Conservation (phyloP, 1,140 invertebrate genomes). For the Amyelois transitella region DNA sequence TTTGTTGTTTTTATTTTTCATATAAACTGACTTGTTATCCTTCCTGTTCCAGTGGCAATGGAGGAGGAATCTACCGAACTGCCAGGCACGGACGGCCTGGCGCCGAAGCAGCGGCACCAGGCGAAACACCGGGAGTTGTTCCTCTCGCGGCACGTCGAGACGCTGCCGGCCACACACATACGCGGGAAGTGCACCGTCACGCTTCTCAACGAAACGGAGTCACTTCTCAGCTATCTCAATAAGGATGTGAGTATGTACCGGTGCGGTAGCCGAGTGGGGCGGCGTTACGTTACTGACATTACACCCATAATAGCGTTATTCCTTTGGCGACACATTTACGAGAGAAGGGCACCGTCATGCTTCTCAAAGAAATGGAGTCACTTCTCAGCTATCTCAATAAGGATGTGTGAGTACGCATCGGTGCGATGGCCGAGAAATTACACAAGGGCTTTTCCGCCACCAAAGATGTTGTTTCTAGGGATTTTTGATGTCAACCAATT, state of each 20-base stretch:
- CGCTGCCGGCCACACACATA: constrained; percentile 97
- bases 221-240: constrained; percentile 94
- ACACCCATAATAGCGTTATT: neutral
- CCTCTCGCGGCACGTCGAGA: constrained; percentile 97
- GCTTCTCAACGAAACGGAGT: constrained; percentile 98
- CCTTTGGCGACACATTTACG: constrained; percentile 67
- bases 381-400: constrained; percentile 96
- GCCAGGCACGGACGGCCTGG: constrained; percentile 74
- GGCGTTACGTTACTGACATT: neutral
- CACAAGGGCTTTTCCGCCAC: too few species aligned
- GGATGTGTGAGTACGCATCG: constrained; percentile 85
- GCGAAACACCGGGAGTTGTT: constrained; percentile 98
- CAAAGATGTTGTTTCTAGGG: too few species aligned
- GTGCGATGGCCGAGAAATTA: too few species aligned
- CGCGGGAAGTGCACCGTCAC: constrained; percentile 99
- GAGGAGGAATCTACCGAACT: constrained; percentile 68
- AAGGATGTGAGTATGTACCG: constrained; percentile 88
- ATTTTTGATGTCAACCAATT: too few species aligned
- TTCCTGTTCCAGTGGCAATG: constrained; percentile 53
- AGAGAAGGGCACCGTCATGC: constrained; percentile 98
- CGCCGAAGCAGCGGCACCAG: constrained; percentile 90
- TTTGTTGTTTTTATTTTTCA: neutral
- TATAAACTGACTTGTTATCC: neutral
- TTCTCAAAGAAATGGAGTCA: constrained; percentile 98
- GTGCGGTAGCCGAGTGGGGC: too few species aligned